Conservation (phyloP, 2,888 invertebrate species). For the Tridacna gigas region DNA sequence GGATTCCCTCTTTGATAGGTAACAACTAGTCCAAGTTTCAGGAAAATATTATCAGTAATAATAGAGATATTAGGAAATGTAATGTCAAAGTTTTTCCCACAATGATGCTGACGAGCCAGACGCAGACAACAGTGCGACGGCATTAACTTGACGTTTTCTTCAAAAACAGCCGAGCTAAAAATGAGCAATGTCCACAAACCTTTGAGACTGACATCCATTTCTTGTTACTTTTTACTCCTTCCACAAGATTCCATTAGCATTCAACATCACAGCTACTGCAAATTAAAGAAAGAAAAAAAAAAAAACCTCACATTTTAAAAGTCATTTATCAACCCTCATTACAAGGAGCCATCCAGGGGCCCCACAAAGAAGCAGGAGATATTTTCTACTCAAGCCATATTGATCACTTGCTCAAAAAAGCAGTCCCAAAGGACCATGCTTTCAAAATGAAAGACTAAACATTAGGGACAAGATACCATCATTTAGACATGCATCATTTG, state of each 20-base stretch:
- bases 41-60: no score
- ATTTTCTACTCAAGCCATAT: conserved; percentile 14
- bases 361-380: conserved; percentile 5
- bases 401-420: conserved; percentile 25
- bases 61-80: no score
- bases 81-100: no score
- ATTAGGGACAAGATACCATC: conserved; percentile 3
- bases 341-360: conserved; percentile 4
- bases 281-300: conserved; percentile 17
- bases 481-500: conserved; percentile 16
- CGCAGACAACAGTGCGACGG: no score
- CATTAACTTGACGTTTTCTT: no score
- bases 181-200: no score
- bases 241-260: not conserved
- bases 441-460: not conserved
- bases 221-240: no score
- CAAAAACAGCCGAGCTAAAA: no score
- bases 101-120: no score
- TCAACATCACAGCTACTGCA: conserved; percentile 6
- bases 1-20: no score
- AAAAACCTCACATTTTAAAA: conserved; percentile 1
- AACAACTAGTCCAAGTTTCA: no score
- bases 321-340: conserved; percentile 17
- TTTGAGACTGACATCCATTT: no score
- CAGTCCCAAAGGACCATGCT: conserved; percentile 5